Evolutionary conservation across 1,140 invertebrate genomes (phyloP), one percentile per base, ranked within the genome.

Genomic region (Acarapis woodi): DNA sequence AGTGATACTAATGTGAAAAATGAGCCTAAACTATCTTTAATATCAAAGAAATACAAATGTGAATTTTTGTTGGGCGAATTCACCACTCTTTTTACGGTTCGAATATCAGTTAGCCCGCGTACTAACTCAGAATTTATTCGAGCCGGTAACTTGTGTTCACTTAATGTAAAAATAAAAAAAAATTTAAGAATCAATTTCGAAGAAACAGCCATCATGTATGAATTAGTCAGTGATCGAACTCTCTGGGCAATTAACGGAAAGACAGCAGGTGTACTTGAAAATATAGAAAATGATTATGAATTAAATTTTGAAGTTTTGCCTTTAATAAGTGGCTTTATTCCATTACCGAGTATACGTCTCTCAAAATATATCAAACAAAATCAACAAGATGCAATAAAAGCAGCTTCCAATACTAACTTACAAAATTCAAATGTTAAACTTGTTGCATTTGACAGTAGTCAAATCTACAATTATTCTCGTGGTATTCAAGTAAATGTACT

Each of bases 221-320:
- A 88, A 54, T 12, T 42, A 12, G 21, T 42, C 9, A 30, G 6
- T 32, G 41, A 42, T 57, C 75, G 78, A 52, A 72, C 70, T 19
- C 69, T 80, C 60, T 88, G 83, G 82, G 79, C 76, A 3, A 71
- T 88, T 10, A 75, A 76, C 51, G 79, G 79, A 28, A 63, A 73
- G 41, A 78, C 76, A 37, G 73, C 78, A 41, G 51, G 53, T 51
- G 33, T 37, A 32, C 24, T 23, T 19, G 28, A 23, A 6, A 37
- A 16, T 18, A 31, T 31, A 9, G 34, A 34, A 4, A 12, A 26
- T 16, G 16, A 19, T 40, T 41, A 41, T 53, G 66, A 60, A 34
- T 71, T 83, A 30, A 66, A 66, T 1, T 55, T 90, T 38, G 79
- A 88, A 48, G 75, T 87, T 10, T 80, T 87, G 71, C 82, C 82